Evolutionary conservation across 2,888 invertebrate genomes (phyloP).

Genomic region (Apodemia mormo): DNA sequence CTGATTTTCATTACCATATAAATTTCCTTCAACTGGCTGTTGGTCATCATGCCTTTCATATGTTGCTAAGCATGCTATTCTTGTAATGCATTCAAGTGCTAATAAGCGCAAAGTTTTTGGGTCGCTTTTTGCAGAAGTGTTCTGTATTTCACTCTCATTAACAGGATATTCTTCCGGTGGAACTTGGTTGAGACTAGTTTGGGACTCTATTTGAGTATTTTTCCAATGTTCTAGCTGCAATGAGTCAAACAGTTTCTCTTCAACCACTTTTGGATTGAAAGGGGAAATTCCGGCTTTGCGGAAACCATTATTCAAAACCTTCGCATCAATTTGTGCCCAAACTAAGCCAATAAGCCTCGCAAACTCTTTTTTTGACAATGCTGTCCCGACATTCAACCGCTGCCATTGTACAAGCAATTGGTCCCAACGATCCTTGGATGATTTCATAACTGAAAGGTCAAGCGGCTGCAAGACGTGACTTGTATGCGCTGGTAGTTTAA

Average conservation of each 20-base stretch:
- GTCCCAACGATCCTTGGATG: slow-evolving; percentile 36
- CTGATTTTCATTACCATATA: no score
- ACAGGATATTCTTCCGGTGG: not conserved
- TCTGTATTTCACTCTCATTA: no score
- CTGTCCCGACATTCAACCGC: slow-evolving; percentile 31
- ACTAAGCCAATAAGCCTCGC: not conserved
- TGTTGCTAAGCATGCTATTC: no score
- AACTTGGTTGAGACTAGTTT: no score
- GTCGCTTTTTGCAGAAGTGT: no score
- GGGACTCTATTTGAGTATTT: not conserved
- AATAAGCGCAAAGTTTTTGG: no score
- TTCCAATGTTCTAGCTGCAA: slow-evolving; percentile 4
- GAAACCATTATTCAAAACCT: slow-evolving; percentile 1
- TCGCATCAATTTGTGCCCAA: not conserved
- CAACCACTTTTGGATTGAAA: slow-evolving; percentile 1
- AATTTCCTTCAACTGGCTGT: no score
- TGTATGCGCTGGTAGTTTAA: slow-evolving; percentile 39
- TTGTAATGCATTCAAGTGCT: no score
- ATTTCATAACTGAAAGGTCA: slow-evolving; percentile 32
- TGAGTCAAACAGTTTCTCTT: slow-evolving; percentile 1
- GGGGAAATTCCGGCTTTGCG: slow-evolving; percentile 15
- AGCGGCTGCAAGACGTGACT: slow-evolving; percentile 40
- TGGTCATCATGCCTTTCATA: no score
- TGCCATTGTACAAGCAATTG: slow-evolving; percentile 39
- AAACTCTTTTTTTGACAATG: slow-evolving; percentile 21